phyloP scores from a whole-genome alignment of 2,797 vertebrate genomes.

The Prunella strophiata region DNA sequence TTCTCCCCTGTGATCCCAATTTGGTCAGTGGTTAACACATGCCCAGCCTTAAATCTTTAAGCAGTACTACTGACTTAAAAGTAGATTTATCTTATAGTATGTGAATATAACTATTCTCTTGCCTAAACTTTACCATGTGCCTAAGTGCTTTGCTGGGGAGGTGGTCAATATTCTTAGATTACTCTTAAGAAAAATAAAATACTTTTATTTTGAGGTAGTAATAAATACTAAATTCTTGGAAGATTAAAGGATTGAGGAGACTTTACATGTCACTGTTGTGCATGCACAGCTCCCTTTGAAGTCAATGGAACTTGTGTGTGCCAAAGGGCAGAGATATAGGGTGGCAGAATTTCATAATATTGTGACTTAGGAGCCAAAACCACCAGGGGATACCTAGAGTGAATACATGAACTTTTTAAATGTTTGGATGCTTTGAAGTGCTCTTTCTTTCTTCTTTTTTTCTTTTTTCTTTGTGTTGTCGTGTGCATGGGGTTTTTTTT shows the following conservation, averaged over 20 bases:
- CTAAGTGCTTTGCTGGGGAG: neutral
- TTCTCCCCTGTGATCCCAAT: neutral
- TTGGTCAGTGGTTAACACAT: neutral
- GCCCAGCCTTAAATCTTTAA: neutral
- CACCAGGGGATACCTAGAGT: neutral
- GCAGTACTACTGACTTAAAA: neutral
- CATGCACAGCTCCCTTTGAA: slow-evolving; percentile 19
- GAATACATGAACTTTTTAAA: neutral
- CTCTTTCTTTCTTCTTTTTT: accelerated
- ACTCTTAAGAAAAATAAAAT: neutral
- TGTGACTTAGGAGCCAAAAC: neutral
- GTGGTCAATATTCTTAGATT: slow-evolving; percentile 6
- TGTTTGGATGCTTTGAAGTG: neutral
- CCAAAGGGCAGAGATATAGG: neutral
- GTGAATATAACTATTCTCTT: neutral
- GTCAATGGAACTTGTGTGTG: neutral
- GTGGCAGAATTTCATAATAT: neutral
- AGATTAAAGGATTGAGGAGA: slow-evolving; percentile 40
- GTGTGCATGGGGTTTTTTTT: neutral
- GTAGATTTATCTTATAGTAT: neutral
- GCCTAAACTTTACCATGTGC: neutral
- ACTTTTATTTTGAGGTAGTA: slow-evolving; percentile 19
- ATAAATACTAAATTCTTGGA: slow-evolving; percentile 41
- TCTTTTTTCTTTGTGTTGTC: neutral
- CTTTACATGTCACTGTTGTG: neutral